Evolutionary conservation across 1,140 invertebrate genomes (phyloP), one percentile per base, ranked within the genome.

Genomic region (Cryptotermes secundus): DNA sequence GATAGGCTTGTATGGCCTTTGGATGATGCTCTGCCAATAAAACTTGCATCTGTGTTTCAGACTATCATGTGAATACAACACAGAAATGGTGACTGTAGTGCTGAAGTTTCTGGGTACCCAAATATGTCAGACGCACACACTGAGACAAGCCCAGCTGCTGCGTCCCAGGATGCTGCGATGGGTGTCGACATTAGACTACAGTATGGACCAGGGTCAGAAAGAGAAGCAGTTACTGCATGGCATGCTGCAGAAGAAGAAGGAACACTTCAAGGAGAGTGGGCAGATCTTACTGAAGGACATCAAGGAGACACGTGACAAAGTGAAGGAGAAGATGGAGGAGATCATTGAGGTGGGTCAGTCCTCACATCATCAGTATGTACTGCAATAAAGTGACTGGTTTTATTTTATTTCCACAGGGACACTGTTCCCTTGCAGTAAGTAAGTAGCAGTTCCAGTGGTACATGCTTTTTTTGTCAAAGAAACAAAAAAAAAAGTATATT

Each of bases 261-360:
- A 84, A 36, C 81, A 83, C 82, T 81, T 87, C 19, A 82, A 86
- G 65, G 85, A 84, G 36, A 87, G 86, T 19, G 86, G 86, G 2
- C 84, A 88, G 82, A 87, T 85, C 12, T 26, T 87, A 31, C 84
- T 87, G 26, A 86, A 88, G 36, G 87, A 87, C 38, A 86, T 87
- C 19, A 85, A 86, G 49, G 87, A 88, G 53, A 87, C 86, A 35
- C 86, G 86, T 53, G 86, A 87, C 22, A 86, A 86, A 82, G 85
- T 88, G 42, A 87, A 85, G 59, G 87, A 88, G 80, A 87, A 86
- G 79, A 85, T 88, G 86, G 87, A 88, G 49, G 86, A 86, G 85
- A 87, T 88, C 24, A 87, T 88, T 84, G 83, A 86, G 84, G 87
- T 87, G 83, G 45, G 85, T n/a, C 6, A 12, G 38, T 38, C 0